Evolutionary conservation across 1,140 invertebrate species (phyloP).

Genomic region (Globodera rostochiensis): DNA sequence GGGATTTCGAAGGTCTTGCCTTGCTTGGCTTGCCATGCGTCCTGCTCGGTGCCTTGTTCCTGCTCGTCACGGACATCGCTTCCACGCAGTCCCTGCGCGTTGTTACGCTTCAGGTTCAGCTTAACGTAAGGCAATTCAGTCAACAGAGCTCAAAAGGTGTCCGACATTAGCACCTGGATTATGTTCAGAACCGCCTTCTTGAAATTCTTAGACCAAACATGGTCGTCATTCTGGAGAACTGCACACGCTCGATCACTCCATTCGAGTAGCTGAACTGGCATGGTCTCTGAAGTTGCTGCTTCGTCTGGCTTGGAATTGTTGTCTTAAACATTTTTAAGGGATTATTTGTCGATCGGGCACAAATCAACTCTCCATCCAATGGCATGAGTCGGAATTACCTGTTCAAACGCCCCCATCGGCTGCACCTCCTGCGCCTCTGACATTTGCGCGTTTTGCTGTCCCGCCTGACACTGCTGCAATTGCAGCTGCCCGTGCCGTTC

Average conservation of each 20-base stretch:
- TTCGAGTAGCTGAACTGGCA: constrained; percentile 39
- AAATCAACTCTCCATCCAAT: neutral
- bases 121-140: neutral
- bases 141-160: neutral
- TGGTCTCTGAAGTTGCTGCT: constrained; percentile 21
- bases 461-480: constrained; percentile 30
- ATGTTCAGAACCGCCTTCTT: constrained; percentile 44
- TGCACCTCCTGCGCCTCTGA: constrained; percentile 28
- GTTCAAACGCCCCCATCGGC: constrained; percentile 32
- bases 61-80: constrained; percentile 14
- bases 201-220: constrained; percentile 42
- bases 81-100: constrained; percentile 16
- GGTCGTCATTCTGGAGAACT: constrained; percentile 44
- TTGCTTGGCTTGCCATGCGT: neutral
- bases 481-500: constrained; percentile 23
- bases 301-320: constrained; percentile 5
- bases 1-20: constrained; percentile 33
- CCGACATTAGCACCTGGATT: constrained; percentile 18
- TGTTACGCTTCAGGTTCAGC: constrained; percentile 30
- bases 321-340: constrained; percentile 17
- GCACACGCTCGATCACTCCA: constrained; percentile 42
- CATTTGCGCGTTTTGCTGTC: constrained; percentile 37
- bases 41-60: constrained; percentile 1
- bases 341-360: neutral
- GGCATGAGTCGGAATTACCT: neutral